Evolutionary conservation across 2,888 invertebrate genomes (phyloP).

Genomic region (Hyposoter didymator): DNA sequence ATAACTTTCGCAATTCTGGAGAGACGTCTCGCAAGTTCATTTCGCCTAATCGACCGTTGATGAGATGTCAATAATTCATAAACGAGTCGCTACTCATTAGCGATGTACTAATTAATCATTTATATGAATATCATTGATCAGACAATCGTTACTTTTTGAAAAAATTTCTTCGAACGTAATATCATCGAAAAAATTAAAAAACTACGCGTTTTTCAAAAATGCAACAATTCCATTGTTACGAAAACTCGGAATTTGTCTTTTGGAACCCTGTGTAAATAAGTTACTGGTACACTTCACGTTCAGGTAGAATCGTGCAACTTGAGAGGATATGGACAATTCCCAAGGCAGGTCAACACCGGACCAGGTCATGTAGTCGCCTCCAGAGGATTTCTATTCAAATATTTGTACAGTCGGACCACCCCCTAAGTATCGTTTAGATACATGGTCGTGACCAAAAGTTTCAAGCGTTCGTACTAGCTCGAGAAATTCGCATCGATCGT

Average conservation of each 20-base stretch:
- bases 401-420: slow-evolving; percentile 43
- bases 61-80: neutral
- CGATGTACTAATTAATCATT: neutral
- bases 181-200: neutral
- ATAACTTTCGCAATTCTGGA: neutral
- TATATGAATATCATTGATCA: no score
- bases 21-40: neutral
- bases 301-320: slow-evolving; percentile 12
- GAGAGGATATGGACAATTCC: slow-evolving; percentile 51
- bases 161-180: neutral
- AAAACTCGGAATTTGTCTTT: neutral
- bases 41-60: neutral
- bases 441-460: neutral
- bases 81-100: neutral
- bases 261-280: neutral
- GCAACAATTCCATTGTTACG: neutral
- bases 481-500: neutral
- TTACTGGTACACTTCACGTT: neutral
- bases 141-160: neutral
- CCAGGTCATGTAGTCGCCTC: slow-evolving; percentile 21
- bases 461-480: neutral
- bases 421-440: neutral
- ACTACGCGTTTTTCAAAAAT: neutral
- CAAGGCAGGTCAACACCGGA: slow-evolving; percentile 47
- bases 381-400: slow-evolving; percentile 36